phyloP scores from a whole-genome alignment of 2,888 invertebrate genomes.

The Tolmerus cingulatus region DNA sequence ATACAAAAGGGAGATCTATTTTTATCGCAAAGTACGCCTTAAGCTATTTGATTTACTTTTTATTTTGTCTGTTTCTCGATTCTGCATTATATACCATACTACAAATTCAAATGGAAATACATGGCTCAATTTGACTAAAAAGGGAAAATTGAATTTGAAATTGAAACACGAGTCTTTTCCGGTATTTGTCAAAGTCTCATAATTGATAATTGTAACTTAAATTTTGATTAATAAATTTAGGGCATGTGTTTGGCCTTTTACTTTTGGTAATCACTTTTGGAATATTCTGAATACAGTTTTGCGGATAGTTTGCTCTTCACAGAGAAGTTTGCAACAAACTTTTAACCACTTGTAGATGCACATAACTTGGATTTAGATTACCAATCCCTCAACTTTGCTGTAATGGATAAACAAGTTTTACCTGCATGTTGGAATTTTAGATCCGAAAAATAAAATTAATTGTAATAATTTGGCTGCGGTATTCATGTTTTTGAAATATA shows the following conservation, averaged over 20 bases:
- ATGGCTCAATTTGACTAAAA: not conserved
- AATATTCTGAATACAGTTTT: not conserved
- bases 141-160: not conserved
- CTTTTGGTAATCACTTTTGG: not conserved
- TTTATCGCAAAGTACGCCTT: not conserved
- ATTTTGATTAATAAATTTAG: not conserved
- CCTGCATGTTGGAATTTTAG: not conserved
- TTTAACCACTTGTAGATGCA: not conserved
- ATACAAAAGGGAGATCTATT: not conserved
- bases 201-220: not conserved
- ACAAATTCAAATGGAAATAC: not conserved
- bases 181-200: not conserved
- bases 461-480: no score
- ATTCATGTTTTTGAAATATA: no score
- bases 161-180: not conserved
- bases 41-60: not conserved
- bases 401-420: not conserved
- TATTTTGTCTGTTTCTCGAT: not conserved
- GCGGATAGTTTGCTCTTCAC: not conserved
- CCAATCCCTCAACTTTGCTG: not conserved
- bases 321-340: not conserved
- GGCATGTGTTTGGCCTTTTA: not conserved
- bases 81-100: not conserved
- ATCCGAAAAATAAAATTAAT: no score
- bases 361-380: not conserved